Evolutionary conservation across 2,888 invertebrate genomes (phyloP), one percentile per base, ranked within the genome.

Genomic region (Macrosoma leucophasiata): DNA sequence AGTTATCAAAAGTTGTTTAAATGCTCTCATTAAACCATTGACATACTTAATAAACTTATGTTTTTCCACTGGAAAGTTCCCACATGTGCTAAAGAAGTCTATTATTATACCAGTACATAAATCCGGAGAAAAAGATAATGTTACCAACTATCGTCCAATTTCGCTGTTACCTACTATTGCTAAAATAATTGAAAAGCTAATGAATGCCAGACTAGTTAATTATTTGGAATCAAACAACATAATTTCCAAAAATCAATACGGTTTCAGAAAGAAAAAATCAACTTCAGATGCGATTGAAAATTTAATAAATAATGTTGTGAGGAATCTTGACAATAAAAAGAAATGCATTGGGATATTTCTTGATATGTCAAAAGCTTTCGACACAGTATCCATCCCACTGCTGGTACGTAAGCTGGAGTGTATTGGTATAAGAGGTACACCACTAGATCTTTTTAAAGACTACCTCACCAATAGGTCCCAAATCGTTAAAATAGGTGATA

Each of bases 391-490:
- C 10, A 5, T n/a, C 9, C 7, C n/a, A 13, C 9, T 37, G 18
- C 25, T 37, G 6, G 9, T 33, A 24, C 8, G 21, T 1, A 29
- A 37, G 14, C 13, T 37, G 12, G 9, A 29, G 10, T n/a, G 20
- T 12, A 20, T 20, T 7, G 20, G 20, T n/a, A 20, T 20, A 20
- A 9, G 10, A 10, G 20, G 21, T 6, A 17, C 9, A 6, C 24
- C 33, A 1, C 13, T 19, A 9, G 19, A 33, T 7, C 25, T 37
- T 2, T 17, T 37, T 9, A 22, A 29, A 17, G 29, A 33, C 2
- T 33, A 37, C 9, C 15, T 37, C 8, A 19, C 26, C 8, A 20
- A 27, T 15, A n/a, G 33, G 8, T 21, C 4, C 14, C 33, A 33
- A 21, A 11, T 26, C 9, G 32, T 32, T 19, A 25, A 18, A 13